phyloP scores from a whole-genome alignment of 2,888 invertebrate genomes.

The Trimorus sp. region DNA sequence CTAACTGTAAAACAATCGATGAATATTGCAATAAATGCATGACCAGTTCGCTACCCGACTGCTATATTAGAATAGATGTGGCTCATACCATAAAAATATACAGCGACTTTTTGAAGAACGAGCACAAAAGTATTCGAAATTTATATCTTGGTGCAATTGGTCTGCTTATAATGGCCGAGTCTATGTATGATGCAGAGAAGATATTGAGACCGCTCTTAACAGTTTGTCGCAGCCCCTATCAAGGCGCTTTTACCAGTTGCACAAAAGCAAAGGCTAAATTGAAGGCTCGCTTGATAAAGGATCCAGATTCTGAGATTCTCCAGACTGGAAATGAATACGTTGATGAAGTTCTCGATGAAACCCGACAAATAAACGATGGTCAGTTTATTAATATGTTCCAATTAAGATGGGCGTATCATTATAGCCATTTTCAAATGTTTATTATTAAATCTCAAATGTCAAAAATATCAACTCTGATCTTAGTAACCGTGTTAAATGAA shows the following conservation, averaged over 20 bases:
- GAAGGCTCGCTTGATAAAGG: no score
- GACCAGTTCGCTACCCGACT: conserved; percentile 15
- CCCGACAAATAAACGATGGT: no score
- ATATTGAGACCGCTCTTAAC: conserved; percentile 21
- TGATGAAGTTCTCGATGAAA: no score
- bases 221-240: conserved; percentile 16
- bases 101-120: conserved; percentile 25
- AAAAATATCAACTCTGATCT: no score
- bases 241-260: background rate
- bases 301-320: no score
- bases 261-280: no score
- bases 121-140: background rate
- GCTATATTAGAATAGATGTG: conserved; percentile 51
- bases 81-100: conserved; percentile 52
- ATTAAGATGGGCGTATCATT: no score
- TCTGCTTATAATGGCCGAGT: conserved; percentile 11
- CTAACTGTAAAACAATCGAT: conserved; percentile 27
- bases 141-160: conserved; percentile 23
- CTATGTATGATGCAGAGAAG: conserved; percentile 8
- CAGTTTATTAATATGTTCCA: no score
- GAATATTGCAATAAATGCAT: conserved; percentile 42
- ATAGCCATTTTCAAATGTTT: no score
- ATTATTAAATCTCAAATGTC: no score
- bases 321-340: no score
- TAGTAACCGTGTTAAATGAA: no score